Evolutionary conservation across 2,888 invertebrate species (phyloP), one percentile per base, ranked within the genome.

Genomic region (Luperina nickerlii): DNA sequence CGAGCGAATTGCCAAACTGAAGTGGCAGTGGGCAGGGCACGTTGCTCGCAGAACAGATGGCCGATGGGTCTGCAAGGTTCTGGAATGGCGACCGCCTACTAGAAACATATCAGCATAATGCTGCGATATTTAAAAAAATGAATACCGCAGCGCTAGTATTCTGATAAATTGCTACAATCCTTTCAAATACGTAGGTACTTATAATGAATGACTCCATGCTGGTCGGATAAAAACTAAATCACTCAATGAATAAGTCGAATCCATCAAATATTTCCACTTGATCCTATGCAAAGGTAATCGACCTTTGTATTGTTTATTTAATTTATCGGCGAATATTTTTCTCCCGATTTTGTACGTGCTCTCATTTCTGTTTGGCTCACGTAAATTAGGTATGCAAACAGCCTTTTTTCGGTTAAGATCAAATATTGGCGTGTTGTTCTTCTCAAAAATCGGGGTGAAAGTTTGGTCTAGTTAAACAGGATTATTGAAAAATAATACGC

Each of bases 221-320:
- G 24, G 38, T 15, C 5, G 24, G 8, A 45, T 63, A 38, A 73
- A 74, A 54, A 66, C 7, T 18, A 73, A 78, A 83, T 66, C 69
- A 42, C 13, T 84, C 32, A 79, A 84, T 87, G 71, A 69, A 76
- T 80, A 83, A 77, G 78, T 74, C 69, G 38, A 76, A 87, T 79
- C 77, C 60, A 72, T 74, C 62, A 89, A 87, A 82, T 65, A 79
- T 74, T 85, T 79, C 38, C 18, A 67, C 27, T 65, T 69, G 70
- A 83, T 70, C 82, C 77, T 83, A n/a, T 73, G 76, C 71, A 82
- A 88, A 87, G 84, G 85, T 68, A 83, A 86, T 84, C 78, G 88
- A 79, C 83, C 84, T 83, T 78, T 62, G 71, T 60, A 76, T 83
- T 90, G 85, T 91, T 91, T 91, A 81, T 82, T 79, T 84, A 87